Evolutionary conservation across 2,113 vertebrate genomes (phyloP).

Genomic region (Bungarus multicinctus): DNA sequence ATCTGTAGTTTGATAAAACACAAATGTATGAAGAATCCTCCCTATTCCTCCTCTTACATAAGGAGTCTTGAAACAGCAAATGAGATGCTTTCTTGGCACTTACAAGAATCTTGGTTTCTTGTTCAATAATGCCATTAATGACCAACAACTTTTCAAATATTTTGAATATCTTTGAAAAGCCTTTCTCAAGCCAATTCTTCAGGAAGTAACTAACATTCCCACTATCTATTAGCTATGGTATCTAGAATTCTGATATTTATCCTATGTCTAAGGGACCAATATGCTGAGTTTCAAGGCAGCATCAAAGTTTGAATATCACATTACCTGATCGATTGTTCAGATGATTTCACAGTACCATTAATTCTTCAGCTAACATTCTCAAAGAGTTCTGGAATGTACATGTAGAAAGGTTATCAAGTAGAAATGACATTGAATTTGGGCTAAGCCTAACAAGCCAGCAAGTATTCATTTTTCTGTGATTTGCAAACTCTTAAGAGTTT

Average conservation of each 20-base stretch:
- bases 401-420: background rate
- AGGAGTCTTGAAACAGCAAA: background rate
- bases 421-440: background rate
- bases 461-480: background rate
- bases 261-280: background rate
- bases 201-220: background rate
- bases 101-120: background rate
- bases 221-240: background rate
- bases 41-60: background rate
- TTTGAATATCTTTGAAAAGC: background rate
- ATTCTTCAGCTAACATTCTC: background rate
- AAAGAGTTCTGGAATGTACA: background rate
- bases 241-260: background rate
- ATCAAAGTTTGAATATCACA: background rate
- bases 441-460: background rate
- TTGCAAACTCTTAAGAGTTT: background rate
- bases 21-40: background rate
- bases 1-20: background rate
- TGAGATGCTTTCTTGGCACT: background rate
- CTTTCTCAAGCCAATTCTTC: background rate
- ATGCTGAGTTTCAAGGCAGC: background rate
- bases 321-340: background rate
- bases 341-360: background rate
- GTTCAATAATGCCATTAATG: background rate
- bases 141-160: background rate